phyloP scores from a whole-genome alignment of 1,140 invertebrate species.

The Anastrepha obliqua region DNA sequence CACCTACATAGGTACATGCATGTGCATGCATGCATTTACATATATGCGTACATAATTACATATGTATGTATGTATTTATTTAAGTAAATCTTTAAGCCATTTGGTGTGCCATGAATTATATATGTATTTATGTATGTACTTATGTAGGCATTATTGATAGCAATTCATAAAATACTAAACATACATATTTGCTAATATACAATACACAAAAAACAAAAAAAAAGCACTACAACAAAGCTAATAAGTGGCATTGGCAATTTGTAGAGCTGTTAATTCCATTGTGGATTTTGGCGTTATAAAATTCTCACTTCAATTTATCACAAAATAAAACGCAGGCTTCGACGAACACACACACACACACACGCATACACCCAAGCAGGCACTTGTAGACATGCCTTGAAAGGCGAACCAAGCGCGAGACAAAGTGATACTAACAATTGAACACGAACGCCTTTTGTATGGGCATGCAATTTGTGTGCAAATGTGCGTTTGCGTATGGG shows the following conservation, averaged over 20 bases:
- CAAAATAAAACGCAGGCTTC: not conserved
- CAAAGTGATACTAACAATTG: slow-evolving; percentile 20
- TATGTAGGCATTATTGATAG: not conserved
- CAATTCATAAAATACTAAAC: not conserved
- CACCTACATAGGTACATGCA: too few relatives aligned
- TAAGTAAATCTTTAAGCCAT: not conserved
- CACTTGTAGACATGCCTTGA: not conserved
- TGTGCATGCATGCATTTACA: too few relatives aligned
- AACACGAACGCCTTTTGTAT: slow-evolving; percentile 4
- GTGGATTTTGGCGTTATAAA: slow-evolving; percentile 29
- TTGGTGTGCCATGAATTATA: not conserved
- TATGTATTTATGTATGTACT: not conserved
- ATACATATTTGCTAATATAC: not conserved
- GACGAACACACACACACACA: slow-evolving; percentile 20
- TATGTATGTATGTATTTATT: not conserved
- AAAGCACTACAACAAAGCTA: not conserved
- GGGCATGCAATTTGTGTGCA: not conserved
- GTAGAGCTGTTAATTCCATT: slow-evolving; percentile 38
- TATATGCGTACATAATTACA: not conserved
- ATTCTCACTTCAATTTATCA: slow-evolving; percentile 37
- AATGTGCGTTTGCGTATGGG: not conserved
- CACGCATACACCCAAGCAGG: not conserved
- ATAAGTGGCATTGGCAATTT: slow-evolving; percentile 38
- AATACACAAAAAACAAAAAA: not conserved
- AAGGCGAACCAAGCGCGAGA: not conserved